Conservation (phyloP, 1,140 invertebrate genomes). For the Neodiprion lecontei region DNA sequence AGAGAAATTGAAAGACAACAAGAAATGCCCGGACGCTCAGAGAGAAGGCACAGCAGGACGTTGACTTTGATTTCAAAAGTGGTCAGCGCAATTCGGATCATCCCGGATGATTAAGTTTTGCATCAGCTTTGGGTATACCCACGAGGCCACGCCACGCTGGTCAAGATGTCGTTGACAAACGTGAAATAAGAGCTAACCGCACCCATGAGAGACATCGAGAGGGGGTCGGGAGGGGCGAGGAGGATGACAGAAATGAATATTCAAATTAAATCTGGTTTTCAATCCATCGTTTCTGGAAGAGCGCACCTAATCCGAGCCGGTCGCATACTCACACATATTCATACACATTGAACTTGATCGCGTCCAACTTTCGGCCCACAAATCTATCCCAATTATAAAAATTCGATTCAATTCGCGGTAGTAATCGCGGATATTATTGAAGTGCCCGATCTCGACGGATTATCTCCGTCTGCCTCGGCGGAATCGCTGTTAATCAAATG, state of each 20-base stretch:
- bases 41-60: neutral
- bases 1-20: neutral
- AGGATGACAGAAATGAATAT: neutral
- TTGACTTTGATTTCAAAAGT: constrained; percentile 1
- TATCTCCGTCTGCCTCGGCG: too few species aligned
- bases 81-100: neutral
- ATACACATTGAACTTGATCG: neutral
- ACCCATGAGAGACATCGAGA: neutral
- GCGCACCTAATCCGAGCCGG: neutral
- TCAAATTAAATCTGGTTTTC: constrained; percentile 3
- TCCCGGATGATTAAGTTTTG: constrained; percentile 7
- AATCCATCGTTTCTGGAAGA: constrained; percentile 1
- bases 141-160: neutral
- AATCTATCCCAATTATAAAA: neutral
- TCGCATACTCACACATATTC: neutral
- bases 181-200: neutral
- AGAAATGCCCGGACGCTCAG: neutral
- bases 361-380: neutral
- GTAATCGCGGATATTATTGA: too few species aligned
- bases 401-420: neutral
- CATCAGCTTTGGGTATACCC: neutral
- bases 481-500: too few species aligned
- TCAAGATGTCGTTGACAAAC: neutral
- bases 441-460: too few species aligned
- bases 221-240: neutral